Percentiles rank a stretch among this genome's conserved stretches.
Evolutionary conservation across 2,113 vertebrate species (phyloP).

Genomic region (Leuciscus idus): DNA sequence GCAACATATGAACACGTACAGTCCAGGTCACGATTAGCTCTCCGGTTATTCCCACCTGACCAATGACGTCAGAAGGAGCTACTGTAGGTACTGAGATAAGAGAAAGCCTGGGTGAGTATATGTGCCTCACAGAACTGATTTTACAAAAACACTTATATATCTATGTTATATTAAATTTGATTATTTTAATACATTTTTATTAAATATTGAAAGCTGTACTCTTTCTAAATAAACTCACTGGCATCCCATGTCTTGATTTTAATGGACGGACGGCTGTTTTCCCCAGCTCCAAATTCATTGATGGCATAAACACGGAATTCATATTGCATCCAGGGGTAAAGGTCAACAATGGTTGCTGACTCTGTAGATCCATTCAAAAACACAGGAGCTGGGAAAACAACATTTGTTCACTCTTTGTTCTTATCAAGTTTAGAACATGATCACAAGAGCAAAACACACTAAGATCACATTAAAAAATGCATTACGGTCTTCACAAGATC

Average conservation of each 20-base stretch:
- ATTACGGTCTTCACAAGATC: not conserved
- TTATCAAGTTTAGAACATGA: not conserved
- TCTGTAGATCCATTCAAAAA: conserved; percentile 87
- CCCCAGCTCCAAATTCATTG: conserved; percentile 89
- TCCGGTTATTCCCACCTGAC: conserved; percentile 88
- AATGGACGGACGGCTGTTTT: conserved; percentile 90
- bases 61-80: conserved; percentile 88
- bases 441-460: not conserved
- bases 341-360: conserved; percentile 83
- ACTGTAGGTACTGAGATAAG: conserved; percentile 84
- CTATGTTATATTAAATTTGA: not conserved
- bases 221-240: conserved; percentile 70
- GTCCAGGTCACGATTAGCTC: conserved; percentile 95
- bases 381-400: conserved; percentile 78
- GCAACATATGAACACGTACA: conserved; percentile 69
- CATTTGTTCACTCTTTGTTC: not conserved
- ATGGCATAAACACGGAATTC: conserved; percentile 92
- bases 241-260: conserved; percentile 93
- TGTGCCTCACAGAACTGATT: not conserved
- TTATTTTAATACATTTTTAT: too few species aligned
- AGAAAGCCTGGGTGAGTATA: not conserved
- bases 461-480: not conserved
- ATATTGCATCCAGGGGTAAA: conserved; percentile 96
- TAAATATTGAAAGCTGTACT: not conserved
- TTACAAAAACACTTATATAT: too few species aligned